These are phyloP conservation scores for Pangasius macronema DNA, from an alignment of 2,797 vertebrate genomes.

Conservation along the genomic window DNA sequence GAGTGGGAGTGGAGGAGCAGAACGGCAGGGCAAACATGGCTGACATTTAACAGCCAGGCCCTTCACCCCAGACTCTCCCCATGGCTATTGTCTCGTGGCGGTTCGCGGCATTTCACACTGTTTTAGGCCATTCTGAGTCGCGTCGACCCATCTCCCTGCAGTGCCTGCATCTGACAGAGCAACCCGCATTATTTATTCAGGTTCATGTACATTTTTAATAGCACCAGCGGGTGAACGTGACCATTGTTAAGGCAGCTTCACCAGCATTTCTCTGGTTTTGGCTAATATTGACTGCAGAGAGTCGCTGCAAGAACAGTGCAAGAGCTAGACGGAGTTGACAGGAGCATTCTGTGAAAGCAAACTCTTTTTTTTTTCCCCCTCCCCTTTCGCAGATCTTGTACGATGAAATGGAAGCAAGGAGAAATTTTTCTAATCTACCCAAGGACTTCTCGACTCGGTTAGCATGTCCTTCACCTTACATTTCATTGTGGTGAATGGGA, in stretches of 20 bases:
- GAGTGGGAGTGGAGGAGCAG: neutral
- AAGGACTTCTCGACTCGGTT: neutral
- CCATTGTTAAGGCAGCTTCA: constrained; percentile 29
- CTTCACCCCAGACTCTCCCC: neutral
- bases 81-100: neutral
- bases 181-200: constrained; percentile 18
- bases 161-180: neutral
- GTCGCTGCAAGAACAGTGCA: neutral
- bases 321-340: neutral
- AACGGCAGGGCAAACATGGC: constrained; percentile 31
- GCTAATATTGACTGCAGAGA: constrained; percentile 20
- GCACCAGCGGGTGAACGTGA: constrained; percentile 13
- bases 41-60: constrained; percentile 48
- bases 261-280: neutral
- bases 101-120: constrained; percentile 13
- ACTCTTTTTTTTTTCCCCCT: neutral
- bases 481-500: neutral
- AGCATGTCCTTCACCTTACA: neutral
- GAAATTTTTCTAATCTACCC: neutral
- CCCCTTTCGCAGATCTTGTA: neutral
- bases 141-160: neutral
- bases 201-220: constrained; percentile 33
- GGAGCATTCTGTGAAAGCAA: neutral
- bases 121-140: neutral
- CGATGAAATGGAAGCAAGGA: neutral